Base-by-base conservation (phyloP, 2,797 vertebrate species). In the Sebastolobus altivelis region DNA sequence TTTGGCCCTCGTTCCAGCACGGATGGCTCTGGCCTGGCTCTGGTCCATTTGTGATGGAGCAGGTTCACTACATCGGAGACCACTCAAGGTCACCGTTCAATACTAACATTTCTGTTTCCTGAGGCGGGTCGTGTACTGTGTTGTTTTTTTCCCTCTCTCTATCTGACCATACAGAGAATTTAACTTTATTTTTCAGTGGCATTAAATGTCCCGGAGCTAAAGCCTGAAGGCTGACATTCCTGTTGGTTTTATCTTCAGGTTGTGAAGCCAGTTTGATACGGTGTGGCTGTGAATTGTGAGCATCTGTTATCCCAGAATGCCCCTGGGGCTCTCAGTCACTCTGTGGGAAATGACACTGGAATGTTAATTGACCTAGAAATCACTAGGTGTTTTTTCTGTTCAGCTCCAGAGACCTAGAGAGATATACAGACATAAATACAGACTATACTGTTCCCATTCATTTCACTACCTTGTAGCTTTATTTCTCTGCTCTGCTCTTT, bases 311-410 rank as follows among this genome's bases (percentile, higher is more conserved):
- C 81, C 73, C 81, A 86, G 54, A 85, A 79, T 84, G 75, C 72
- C 80, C 80, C 85, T 27, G 69, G 68, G 85, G 70, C 63, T 72
- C 35, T 70, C 27, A 22, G 79, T 37, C 80, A 69, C 65, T 82
- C 85, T 73, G 85, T 81, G 87, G 68, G 79, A 87, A 90, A 87
- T 87, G 76, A 92, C 70, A 83, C 85, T 80, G 83, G 85, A 92
- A 93, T 90, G 73, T 80, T 88, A 90, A 92, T 82, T 86, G 81
- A 88, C 80, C 86, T 77, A 74, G 75, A 92, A 89, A 89, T 80
- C 72, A 72, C 61, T 49, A 80, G 75, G 79, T 89, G 87, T 79
- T 85, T 87, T 80, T 77, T 22, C 67, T 79, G 18, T 78, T 78
- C 6, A n/a, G 68, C 81, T 70, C 62, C 10, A 25, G 66, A 67